A percentile compares a stretch with the other conserved stretches of the same genome.
These are phyloP conservation scores for Sarcophaga carnaria DNA, from an alignment of 2,888 invertebrate species.

Conservation along the genomic window DNA sequence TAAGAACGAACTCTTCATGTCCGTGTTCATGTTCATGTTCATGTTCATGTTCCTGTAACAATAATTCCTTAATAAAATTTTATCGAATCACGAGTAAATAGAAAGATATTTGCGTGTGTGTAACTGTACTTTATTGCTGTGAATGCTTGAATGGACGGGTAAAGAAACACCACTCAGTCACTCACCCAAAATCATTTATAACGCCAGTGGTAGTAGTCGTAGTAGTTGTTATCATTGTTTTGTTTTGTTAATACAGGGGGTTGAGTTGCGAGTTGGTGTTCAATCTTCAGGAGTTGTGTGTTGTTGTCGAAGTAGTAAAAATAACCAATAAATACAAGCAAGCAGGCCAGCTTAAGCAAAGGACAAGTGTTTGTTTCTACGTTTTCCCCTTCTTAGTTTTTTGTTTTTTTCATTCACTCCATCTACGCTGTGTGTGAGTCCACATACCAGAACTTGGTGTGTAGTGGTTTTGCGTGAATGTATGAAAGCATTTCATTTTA, in stretches of 20 bases:
- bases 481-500: slow-evolving; percentile 25
- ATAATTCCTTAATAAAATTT: slow-evolving; percentile 65
- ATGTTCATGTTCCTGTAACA: slow-evolving; percentile 34
- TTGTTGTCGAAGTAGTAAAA: slow-evolving; percentile 48
- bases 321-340: slow-evolving; percentile 61
- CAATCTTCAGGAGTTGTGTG: slow-evolving; percentile 38
- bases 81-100: slow-evolving; percentile 64
- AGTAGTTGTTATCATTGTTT: slow-evolving; percentile 41
- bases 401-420: slow-evolving; percentile 1
- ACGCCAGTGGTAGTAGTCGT: slow-evolving; percentile 17
- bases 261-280: slow-evolving; percentile 46
- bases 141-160: not conserved
- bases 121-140: slow-evolving; percentile 62
- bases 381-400: slow-evolving; percentile 15
- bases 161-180: slow-evolving; percentile 48
- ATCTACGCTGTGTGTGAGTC: not conserved
- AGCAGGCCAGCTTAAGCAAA: slow-evolving; percentile 31
- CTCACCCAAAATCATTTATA: slow-evolving; percentile 48
- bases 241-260: slow-evolving; percentile 26
- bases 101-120: slow-evolving; percentile 45
- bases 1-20: slow-evolving; percentile 17
- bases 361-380: slow-evolving; percentile 61
- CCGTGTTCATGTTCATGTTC: not conserved
- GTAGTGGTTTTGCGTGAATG: slow-evolving; percentile 59
- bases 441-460: slow-evolving; percentile 25